Percentiles rank a stretch among this genome's conserved stretches.
Evolutionary conservation across 2,888 invertebrate species (phyloP).

Genomic region (Mythimna ferrago): DNA sequence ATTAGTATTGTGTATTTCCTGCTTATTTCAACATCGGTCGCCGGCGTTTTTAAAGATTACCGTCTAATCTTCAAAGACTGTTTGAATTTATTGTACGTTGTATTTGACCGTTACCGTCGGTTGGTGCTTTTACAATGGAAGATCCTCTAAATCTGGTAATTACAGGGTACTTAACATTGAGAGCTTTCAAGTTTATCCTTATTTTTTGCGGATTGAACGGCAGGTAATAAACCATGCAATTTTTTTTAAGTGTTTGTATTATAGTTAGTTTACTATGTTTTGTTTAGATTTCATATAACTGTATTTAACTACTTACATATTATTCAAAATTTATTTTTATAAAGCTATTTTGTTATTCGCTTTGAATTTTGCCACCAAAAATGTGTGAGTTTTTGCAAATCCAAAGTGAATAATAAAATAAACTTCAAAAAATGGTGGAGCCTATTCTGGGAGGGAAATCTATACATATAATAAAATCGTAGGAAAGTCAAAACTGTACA

Average conservation of each 20-base stretch:
- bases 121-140: conserved; percentile 19
- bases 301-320: neutral
- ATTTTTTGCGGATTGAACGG: conserved; percentile 36
- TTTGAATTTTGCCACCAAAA: too few relatives aligned
- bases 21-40: conserved; percentile 64
- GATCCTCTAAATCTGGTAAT: conserved; percentile 34
- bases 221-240: conserved; percentile 19
- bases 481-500: too few relatives aligned
- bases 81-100: conserved; percentile 36
- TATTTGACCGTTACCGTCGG: conserved; percentile 17
- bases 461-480: too few relatives aligned
- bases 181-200: conserved; percentile 29
- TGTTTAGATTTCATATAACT: neutral
- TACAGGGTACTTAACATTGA: conserved; percentile 49
- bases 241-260: neutral
- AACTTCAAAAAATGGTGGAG: too few relatives aligned
- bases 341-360: neutral
- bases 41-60: conserved; percentile 60
- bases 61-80: conserved; percentile 52
- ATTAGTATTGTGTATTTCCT: conserved; percentile 75
- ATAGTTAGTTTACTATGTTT: conserved; percentile 23
- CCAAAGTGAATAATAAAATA: too few relatives aligned
- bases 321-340: neutral
- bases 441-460: too few relatives aligned
- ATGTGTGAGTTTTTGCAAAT: too few relatives aligned